Evolutionary conservation across 1,140 invertebrate species (phyloP).

Genomic region (Drosophila neocordata): DNA sequence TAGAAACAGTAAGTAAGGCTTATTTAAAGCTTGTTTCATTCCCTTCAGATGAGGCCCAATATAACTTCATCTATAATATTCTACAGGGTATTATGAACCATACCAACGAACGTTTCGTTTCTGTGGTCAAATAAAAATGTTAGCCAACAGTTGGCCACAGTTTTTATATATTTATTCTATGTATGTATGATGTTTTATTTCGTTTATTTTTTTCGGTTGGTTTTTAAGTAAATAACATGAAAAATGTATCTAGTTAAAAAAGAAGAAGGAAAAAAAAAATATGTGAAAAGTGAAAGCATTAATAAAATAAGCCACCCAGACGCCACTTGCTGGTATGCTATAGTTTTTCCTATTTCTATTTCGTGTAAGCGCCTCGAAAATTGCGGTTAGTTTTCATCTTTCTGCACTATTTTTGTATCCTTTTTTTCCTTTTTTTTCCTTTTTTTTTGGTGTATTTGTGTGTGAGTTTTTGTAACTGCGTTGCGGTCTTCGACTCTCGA

Average conservation of each 20-base stretch:
- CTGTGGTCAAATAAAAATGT: slow-evolving; percentile 13
- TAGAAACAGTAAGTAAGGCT: too few relatives aligned
- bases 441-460: slow-evolving; percentile 1
- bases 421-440: not conserved
- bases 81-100: not conserved
- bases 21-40: too few relatives aligned
- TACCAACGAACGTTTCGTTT: slow-evolving; percentile 1
- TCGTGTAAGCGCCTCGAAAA: slow-evolving; percentile 75
- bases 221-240: slow-evolving; percentile 18
- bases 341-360: slow-evolving; percentile 30
- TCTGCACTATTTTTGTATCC: slow-evolving; percentile 3
- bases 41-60: too few relatives aligned
- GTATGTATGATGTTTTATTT: too few relatives aligned
- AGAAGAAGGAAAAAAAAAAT: slow-evolving; percentile 19
- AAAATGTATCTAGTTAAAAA: slow-evolving; percentile 66
- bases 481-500: slow-evolving; percentile 43
- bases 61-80: too few relatives aligned
- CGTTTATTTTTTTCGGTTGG: slow-evolving; percentile 3
- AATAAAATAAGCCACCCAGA: slow-evolving; percentile 55
- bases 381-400: slow-evolving; percentile 69
- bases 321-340: slow-evolving; percentile 41
- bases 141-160: slow-evolving; percentile 9
- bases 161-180: slow-evolving; percentile 15
- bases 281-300: slow-evolving; percentile 61
- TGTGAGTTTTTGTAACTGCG: slow-evolving; percentile 50